These are phyloP conservation scores for Grus americana DNA, from an alignment of 2,113 vertebrate species.

Conservation along the genomic window DNA sequence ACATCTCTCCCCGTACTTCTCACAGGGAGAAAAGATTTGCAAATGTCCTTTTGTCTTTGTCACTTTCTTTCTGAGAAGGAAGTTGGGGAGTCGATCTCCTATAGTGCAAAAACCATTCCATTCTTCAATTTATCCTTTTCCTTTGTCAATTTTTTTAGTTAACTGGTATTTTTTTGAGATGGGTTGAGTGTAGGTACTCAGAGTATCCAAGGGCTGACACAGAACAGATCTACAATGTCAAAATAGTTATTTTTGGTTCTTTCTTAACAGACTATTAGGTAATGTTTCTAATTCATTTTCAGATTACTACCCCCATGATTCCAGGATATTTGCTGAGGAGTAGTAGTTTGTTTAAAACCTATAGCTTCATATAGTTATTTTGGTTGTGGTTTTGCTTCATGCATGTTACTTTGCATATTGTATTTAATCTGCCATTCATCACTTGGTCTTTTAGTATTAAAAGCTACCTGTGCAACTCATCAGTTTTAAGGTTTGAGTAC, in stretches of 20 bases:
- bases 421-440: background rate
- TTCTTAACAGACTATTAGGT: background rate
- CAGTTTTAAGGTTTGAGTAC: background rate
- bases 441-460: background rate
- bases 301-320: background rate
- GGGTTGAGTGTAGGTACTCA: background rate
- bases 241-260: background rate
- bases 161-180: background rate
- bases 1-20: background rate
- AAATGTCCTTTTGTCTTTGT: background rate
- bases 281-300: background rate
- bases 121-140: background rate
- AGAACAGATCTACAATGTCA: background rate
- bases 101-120: background rate
- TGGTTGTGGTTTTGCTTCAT: background rate
- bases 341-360: background rate
- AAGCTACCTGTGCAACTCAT: background rate
- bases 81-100: background rate
- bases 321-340: background rate
- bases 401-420: background rate
- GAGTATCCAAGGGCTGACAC: background rate
- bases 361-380: background rate
- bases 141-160: background rate
- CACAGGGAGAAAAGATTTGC: background rate
- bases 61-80: background rate